A percentile compares a stretch with the other conserved stretches of the same genome.
Conservation (phyloP, 2,797 vertebrate species). For the Eulemur mongoz region DNA sequence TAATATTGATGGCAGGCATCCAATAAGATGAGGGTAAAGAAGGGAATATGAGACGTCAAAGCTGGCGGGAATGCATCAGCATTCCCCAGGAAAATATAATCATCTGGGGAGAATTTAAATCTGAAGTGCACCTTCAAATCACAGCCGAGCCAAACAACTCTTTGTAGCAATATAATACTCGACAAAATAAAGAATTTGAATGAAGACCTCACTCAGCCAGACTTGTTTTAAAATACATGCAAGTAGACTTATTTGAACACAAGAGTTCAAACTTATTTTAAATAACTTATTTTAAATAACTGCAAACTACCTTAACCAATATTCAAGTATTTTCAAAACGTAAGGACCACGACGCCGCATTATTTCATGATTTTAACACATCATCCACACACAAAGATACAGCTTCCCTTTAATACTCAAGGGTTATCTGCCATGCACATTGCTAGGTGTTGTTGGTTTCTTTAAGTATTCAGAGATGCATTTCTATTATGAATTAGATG, state of each 20-base stretch:
- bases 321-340: slow-evolving; percentile 36
- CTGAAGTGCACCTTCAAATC: slow-evolving; percentile 48
- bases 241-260: slow-evolving; percentile 15
- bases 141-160: background rate
- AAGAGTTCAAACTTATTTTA: background rate
- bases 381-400: background rate
- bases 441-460: slow-evolving; percentile 71
- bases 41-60: slow-evolving; percentile 70
- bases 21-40: slow-evolving; percentile 73
- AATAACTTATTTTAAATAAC: slow-evolving; percentile 29
- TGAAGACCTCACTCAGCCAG: background rate
- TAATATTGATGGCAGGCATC: slow-evolving; percentile 71
- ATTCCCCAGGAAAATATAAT: slow-evolving; percentile 58
- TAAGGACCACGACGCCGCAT: slow-evolving; percentile 29
- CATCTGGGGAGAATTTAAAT: slow-evolving; percentile 54
- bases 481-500: slow-evolving; percentile 25
- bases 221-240: background rate
- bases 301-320: background rate
- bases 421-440: slow-evolving; percentile 36
- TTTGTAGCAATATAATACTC: background rate
- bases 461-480: slow-evolving; percentile 51
- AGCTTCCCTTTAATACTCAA: background rate
- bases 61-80: slow-evolving; percentile 50
- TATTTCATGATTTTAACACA: background rate
- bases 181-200: slow-evolving; percentile 11